These are phyloP conservation scores for Paramormyrops kingsleyae DNA, from an alignment of 2,113 vertebrate genomes.

Conservation along the genomic window DNA sequence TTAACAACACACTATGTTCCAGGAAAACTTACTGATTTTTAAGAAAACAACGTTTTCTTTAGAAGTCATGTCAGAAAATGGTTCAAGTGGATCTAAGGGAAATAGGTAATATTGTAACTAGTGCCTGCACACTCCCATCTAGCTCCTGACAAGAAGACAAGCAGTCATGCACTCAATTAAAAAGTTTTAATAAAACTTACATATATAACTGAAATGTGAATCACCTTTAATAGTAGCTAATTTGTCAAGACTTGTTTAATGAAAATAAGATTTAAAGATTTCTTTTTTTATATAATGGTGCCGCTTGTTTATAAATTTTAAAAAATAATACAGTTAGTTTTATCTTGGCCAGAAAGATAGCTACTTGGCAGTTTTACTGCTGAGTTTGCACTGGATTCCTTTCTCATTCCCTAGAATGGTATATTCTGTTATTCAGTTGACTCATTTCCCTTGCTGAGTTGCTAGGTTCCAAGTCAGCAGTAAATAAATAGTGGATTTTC, in stretches of 20 bases:
- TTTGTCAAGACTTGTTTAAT: background rate
- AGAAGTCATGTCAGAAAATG: background rate
- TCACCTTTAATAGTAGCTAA: background rate
- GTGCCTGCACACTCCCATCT: background rate
- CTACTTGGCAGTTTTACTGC: background rate
- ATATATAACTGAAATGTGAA: background rate
- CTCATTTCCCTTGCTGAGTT: background rate
- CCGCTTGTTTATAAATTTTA: background rate
- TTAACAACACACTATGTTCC: background rate
- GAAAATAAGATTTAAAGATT: background rate
- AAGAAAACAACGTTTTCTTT: background rate
- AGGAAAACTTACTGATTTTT: background rate
- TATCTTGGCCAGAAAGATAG: background rate
- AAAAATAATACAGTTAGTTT: background rate
- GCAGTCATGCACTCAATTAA: background rate
- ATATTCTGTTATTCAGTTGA: background rate
- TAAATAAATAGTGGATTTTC: constrained; percentile 33
- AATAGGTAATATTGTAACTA: background rate
- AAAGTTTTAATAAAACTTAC: background rate
- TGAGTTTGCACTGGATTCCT: background rate
- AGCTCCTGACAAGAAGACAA: background rate
- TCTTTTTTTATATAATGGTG: background rate
- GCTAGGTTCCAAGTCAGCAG: background rate
- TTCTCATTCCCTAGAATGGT: background rate
- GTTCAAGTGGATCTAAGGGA: background rate